Evolutionary conservation across 2,113 vertebrate species (phyloP).

Genomic region (Triplophysa siluroides): DNA sequence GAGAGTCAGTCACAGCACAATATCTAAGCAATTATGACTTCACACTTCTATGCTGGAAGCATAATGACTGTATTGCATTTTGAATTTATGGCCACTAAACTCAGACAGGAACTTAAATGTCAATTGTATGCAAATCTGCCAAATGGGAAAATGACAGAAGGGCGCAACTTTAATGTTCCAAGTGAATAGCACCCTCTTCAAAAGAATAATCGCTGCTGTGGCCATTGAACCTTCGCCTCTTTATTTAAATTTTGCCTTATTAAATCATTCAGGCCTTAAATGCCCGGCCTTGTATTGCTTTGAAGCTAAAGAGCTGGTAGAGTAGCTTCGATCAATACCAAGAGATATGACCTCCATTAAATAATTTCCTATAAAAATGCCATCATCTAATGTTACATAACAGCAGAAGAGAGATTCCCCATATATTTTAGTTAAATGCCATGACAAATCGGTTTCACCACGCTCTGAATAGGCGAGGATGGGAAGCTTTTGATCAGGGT

Average conservation of each 20-base stretch:
- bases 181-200: not conserved
- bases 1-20: not conserved
- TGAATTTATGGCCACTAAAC: not conserved
- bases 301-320: not conserved
- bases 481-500: constrained; percentile 17
- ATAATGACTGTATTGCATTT: not conserved
- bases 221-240: constrained; percentile 8
- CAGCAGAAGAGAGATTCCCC: not conserved
- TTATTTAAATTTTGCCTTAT: constrained; percentile 23
- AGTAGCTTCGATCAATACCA: constrained; percentile 2
- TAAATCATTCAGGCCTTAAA: constrained; percentile 5
- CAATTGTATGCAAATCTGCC: constrained; percentile 31
- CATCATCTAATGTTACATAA: constrained; percentile 29
- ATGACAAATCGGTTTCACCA: not conserved
- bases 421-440: constrained; percentile 20
- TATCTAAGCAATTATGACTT: not conserved
- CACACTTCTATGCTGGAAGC: not conserved
- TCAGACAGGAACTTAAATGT: constrained; percentile 13
- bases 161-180: not conserved
- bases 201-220: not conserved
- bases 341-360: constrained; percentile 24
- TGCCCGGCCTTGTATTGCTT: not conserved
- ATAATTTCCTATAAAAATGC: constrained; percentile 25
- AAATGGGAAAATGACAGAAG: not conserved
- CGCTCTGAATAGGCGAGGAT: constrained; percentile 26